Percentiles rank a stretch among this genome's conserved stretches.
Conservation (phyloP, 2,113 vertebrate species). For the Hirundichthys speculiger region DNA sequence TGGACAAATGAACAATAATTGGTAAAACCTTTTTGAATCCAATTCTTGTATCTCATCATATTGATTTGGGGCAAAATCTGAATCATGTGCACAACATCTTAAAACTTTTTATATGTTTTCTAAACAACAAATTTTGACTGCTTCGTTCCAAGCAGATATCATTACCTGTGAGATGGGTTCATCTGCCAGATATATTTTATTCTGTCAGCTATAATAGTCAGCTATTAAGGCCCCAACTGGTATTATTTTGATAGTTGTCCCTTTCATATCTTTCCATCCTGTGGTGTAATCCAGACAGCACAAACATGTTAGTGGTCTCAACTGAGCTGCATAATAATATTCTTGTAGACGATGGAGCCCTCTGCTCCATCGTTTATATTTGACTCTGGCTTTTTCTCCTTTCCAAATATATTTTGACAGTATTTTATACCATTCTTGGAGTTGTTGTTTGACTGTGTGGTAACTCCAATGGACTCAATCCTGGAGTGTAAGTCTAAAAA, state of each 20-base stretch:
- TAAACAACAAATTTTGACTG: no score
- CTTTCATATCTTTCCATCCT: slow-evolving; percentile 2
- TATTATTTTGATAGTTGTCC: not conserved
- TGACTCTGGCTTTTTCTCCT: not conserved
- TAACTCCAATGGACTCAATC: no score
- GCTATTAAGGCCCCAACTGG: not conserved
- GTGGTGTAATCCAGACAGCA: no score
- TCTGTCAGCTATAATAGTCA: not conserved
- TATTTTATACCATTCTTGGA: not conserved
- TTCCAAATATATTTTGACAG: slow-evolving; percentile 3
- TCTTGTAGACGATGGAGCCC: no score
- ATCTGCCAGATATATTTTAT: not conserved
- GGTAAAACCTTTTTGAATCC: no score
- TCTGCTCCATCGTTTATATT: not conserved
- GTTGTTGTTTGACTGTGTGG: not conserved
- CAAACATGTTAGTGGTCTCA: not conserved
- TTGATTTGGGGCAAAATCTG: no score
- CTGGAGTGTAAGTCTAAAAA: no score
- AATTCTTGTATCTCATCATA: no score
- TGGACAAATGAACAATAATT: slow-evolving; percentile 1
- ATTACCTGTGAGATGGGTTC: not conserved
- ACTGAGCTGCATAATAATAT: not conserved
- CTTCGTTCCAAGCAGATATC: not conserved
- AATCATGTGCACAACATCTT: no score
- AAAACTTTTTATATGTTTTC: no score